phyloP scores from a whole-genome alignment of 2,113 vertebrate genomes.

The Parus major region DNA sequence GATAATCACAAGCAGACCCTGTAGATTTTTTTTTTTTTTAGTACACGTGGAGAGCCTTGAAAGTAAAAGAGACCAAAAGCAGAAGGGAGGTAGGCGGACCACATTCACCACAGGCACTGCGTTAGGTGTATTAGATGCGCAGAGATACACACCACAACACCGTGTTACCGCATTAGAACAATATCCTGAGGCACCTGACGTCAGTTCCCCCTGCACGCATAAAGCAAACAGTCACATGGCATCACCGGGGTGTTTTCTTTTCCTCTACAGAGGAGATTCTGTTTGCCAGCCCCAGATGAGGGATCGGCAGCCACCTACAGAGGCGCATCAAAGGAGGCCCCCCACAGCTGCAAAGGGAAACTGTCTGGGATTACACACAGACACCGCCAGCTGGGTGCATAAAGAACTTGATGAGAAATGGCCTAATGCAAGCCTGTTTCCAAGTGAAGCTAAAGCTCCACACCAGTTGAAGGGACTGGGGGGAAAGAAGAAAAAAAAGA shows the following conservation, averaged over 20 bases:
- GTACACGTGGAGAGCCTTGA: not conserved
- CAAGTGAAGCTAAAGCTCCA: not conserved
- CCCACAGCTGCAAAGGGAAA: slow-evolving; percentile 59
- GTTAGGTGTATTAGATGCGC: not conserved
- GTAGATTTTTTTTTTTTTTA: not conserved
- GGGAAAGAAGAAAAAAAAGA: not conserved
- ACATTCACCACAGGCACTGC: not conserved
- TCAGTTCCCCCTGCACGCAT: slow-evolving; percentile 48
- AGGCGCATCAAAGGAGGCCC: slow-evolving; percentile 56
- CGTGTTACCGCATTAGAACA: not conserved
- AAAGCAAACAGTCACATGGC: slow-evolving; percentile 32
- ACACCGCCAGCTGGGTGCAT: slow-evolving; percentile 31
- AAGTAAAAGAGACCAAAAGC: not conserved
- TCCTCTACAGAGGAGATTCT: slow-evolving; percentile 26
- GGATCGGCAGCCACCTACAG: slow-evolving; percentile 39
- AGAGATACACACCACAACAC: not conserved
- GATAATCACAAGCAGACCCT: not conserved
- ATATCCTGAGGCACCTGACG: slow-evolving; percentile 28
- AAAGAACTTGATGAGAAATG: slow-evolving; percentile 37
- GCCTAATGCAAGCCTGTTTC: slow-evolving; percentile 12
- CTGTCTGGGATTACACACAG: slow-evolving; percentile 59
- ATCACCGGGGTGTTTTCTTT: slow-evolving; percentile 23
- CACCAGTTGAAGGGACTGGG: not conserved
- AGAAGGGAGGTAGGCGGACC: not conserved
- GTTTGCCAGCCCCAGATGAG: slow-evolving; percentile 2